A percentile compares a stretch with the other conserved stretches of the same genome.
Conservation (phyloP, 2,797 vertebrate species). For the Sparus aurata region DNA sequence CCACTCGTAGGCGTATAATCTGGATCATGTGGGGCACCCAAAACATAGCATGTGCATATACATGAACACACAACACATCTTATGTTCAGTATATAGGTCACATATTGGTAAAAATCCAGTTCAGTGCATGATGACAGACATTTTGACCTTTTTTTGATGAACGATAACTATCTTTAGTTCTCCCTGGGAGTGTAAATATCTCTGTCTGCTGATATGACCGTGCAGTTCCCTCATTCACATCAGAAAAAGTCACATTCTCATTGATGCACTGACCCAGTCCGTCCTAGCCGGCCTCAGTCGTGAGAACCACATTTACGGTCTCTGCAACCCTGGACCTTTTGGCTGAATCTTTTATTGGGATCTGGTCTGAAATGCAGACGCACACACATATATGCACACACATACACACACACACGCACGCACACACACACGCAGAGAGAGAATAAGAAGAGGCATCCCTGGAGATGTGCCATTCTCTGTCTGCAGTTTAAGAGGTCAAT, state of each 20-base stretch:
- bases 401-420: slow-evolving; percentile 10
- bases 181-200: slow-evolving; percentile 38
- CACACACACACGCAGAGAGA: slow-evolving; percentile 12
- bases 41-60: background rate
- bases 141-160: slow-evolving; percentile 6
- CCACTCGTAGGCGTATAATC: background rate
- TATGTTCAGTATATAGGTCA: background rate
- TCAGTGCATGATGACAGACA: background rate
- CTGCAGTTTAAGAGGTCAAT: slow-evolving; percentile 61
- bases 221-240: slow-evolving; percentile 63
- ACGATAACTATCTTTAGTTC: slow-evolving; percentile 35
- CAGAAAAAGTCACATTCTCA: slow-evolving; percentile 69
- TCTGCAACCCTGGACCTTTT: slow-evolving; percentile 72
- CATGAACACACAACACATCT: background rate
- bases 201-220: slow-evolving; percentile 51
- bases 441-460: slow-evolving; percentile 62
- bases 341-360: slow-evolving; percentile 76
- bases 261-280: slow-evolving; percentile 66
- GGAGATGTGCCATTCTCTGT: slow-evolving; percentile 68
- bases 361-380: slow-evolving; percentile 59
- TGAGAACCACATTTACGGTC: slow-evolving; percentile 79
- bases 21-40: slow-evolving; percentile 23
- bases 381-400: slow-evolving; percentile 3
- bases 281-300: slow-evolving; percentile 52
- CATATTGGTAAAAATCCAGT: background rate